These are phyloP conservation scores for Apus apus DNA, from an alignment of 2,113 vertebrate genomes.

Conservation along the genomic window DNA sequence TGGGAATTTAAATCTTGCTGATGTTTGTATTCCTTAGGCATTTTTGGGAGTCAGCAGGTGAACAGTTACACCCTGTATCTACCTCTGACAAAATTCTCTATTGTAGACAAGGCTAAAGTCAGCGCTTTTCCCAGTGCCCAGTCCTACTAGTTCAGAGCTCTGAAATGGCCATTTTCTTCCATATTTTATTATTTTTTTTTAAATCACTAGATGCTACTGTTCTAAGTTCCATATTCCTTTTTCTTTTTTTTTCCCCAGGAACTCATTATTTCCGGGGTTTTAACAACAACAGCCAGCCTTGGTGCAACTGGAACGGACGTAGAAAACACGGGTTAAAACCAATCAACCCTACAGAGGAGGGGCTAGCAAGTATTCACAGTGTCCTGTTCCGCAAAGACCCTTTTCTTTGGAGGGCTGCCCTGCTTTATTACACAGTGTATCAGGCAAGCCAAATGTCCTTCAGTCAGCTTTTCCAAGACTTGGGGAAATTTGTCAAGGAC, in stretches of 20 bases:
- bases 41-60: not conserved
- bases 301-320: conserved; percentile 83
- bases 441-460: conserved; percentile 91
- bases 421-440: conserved; percentile 94
- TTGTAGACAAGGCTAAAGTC: not conserved
- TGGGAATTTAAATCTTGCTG: not conserved
- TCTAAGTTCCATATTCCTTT: not conserved
- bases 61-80: not conserved
- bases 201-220: not conserved
- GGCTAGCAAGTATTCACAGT: conserved; percentile 93
- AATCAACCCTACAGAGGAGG: conserved; percentile 93
- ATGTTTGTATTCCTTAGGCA: not conserved
- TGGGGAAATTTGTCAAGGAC: conserved; percentile 88
- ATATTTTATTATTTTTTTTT: not conserved
- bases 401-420: conserved; percentile 90
- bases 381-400: conserved; percentile 93
- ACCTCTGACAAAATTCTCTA: not conserved
- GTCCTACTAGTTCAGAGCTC: not conserved
- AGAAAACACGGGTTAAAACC: conserved; percentile 85
- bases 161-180: not conserved
- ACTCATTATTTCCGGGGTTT: conserved; percentile 93
- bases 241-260: conserved; percentile 67
- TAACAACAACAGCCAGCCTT: conserved; percentile 92
- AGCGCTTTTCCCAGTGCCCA: not conserved
- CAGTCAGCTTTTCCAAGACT: conserved; percentile 84